Base-by-base conservation (phyloP, 2,888 invertebrate genomes). In the Apamea epomidion region DNA sequence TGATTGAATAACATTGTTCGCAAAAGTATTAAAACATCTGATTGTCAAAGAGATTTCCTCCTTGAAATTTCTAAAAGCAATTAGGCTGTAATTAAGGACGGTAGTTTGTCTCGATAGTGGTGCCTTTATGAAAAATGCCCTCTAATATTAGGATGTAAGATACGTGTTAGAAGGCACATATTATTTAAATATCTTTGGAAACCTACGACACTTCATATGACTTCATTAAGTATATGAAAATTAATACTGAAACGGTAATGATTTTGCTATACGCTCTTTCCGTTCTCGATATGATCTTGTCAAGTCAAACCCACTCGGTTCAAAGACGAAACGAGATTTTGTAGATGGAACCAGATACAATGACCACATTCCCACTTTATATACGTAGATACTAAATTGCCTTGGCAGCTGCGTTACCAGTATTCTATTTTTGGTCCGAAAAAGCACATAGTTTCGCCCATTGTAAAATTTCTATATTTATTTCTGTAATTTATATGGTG, bases 21-120 rank as follows among this genome's bases (percentile, higher is more conserved):
- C 14, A n/a, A 68, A 60, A 70, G 29, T 67, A 65, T 45, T 45
- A 58, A 77, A 82, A 58, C 48, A 64, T 77, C 42, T 70, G 14
- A 82, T 72, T 75, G 51, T 64, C 70, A 64, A 71, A 74, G 37
- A 82, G 65, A 6, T 74, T 74, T 37, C 58, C 7, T 37, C 37
- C 6, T 45, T 29, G 77, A 78, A 78, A 77, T 51, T 87, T 82
- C 68, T 69, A 29, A 67, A 84, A 80, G 60, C 76, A 76, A 87
- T 89, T 80, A 78, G 69, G 37, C 12, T 18, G 51, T 81, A 65
- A 86, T 83, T 83, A 64, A n/a, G 64, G 58, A 21, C 62, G 16
- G 76, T 62, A 62, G 65, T 79, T 81, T 75, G 71, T 65, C 18
- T 58, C 42, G 37, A 75, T 80, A 76, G 76, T 83, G 74, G 45